Conservation (phyloP, 2,797 vertebrate species). For the Megalops cyprinoides region DNA sequence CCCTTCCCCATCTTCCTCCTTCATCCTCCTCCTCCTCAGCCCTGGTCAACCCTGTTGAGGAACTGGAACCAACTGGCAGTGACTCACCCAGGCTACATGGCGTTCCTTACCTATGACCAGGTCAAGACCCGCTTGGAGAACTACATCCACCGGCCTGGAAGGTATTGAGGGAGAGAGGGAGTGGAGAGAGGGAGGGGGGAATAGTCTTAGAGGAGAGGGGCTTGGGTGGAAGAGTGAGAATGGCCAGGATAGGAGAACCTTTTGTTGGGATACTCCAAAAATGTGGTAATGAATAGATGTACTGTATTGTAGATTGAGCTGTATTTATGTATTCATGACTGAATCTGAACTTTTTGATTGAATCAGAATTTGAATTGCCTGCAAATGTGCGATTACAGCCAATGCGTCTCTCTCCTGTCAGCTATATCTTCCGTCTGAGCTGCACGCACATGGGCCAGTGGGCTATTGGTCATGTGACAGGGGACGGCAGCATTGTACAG, state of each 20-base stretch:
- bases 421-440: constrained; percentile 88
- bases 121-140: constrained; percentile 74
- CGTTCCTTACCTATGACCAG: constrained; percentile 90
- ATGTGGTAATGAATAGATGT: neutral
- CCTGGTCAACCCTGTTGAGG: constrained; percentile 80
- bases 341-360: no score
- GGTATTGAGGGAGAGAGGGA: constrained; percentile 62
- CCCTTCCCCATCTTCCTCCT: neutral
- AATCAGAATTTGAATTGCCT: no score
- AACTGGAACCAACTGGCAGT: constrained; percentile 89
- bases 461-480: constrained; percentile 86
- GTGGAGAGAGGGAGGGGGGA: neutral
- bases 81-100: constrained; percentile 89
- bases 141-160: constrained; percentile 79
- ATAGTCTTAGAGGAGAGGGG: neutral
- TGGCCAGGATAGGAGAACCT: neutral
- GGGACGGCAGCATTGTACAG: constrained; percentile 76
- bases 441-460: constrained; percentile 86
- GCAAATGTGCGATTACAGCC: neutral
- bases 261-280: neutral
- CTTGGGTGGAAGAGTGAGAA: no score
- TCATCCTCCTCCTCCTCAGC: constrained; percentile 61
- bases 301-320: neutral
- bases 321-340: no score
- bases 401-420: constrained; percentile 44